Evolutionary conservation across 2,888 invertebrate species (phyloP).

Genomic region (Coenonympha arcania): DNA sequence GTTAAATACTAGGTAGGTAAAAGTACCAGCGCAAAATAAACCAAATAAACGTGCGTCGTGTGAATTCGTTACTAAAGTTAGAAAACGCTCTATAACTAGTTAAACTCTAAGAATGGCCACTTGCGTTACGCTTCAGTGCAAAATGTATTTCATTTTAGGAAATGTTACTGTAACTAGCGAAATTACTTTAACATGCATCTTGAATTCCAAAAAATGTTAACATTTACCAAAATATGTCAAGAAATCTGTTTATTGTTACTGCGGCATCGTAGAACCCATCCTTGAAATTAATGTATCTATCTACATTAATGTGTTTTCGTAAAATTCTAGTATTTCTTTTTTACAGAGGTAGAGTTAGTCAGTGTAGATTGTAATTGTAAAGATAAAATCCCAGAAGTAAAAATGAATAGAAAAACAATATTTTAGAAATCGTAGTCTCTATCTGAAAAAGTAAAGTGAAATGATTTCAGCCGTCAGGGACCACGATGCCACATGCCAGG

Average conservation of each 20-base stretch:
- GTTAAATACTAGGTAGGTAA: no score
- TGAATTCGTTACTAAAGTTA: slow-evolving; percentile 18
- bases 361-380: no score
- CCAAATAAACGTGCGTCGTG: slow-evolving; percentile 13
- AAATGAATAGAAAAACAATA: no score
- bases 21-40: not conserved
- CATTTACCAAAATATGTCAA: no score
- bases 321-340: no score
- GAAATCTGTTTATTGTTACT: no score
- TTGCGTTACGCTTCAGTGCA: slow-evolving; percentile 23
- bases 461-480: not conserved
- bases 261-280: no score
- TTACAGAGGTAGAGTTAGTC: no score
- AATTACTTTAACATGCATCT: not conserved
- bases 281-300: no score
- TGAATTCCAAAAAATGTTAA: not conserved
- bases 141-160: not conserved
- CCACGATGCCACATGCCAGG: not conserved
- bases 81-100: slow-evolving; percentile 15
- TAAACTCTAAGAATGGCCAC: slow-evolving; percentile 22
- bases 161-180: slow-evolving; percentile 1
- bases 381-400: no score
- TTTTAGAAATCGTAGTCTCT: no score
- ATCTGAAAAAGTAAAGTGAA: not conserved
- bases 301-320: no score